Evolutionary conservation across 2,113 vertebrate genomes (phyloP).

Genomic region (Stigmatopora nigra): DNA sequence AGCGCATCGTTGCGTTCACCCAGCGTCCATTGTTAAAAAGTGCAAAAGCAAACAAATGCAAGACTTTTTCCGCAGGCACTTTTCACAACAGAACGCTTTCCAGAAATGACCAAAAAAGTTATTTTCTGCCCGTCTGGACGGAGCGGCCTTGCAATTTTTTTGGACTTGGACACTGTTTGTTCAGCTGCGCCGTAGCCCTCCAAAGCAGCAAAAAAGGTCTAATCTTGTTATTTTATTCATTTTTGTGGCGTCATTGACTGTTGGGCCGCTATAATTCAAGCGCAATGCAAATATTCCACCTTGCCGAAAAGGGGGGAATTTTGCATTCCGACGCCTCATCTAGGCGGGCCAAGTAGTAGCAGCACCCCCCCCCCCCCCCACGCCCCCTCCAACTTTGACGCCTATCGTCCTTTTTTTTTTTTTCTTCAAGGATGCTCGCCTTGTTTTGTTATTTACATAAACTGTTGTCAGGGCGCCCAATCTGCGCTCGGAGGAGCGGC

Average conservation of each 20-base stretch:
- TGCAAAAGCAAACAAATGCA: too few relatives aligned
- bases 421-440: slow-evolving; percentile 9
- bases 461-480: slow-evolving; percentile 67
- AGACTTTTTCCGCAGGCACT: neutral
- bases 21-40: too few relatives aligned
- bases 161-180: slow-evolving; percentile 51
- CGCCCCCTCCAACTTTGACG: neutral
- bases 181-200: slow-evolving; percentile 45
- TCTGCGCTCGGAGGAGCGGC: slow-evolving; percentile 44
- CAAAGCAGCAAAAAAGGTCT: neutral
- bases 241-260: neutral
- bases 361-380: too few relatives aligned
- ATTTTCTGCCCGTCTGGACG: slow-evolving; percentile 20
- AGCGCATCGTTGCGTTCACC: too few relatives aligned
- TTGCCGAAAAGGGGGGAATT: neutral
- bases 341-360: neutral
- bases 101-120: neutral
- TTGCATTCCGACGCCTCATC: neutral
- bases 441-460: slow-evolving; percentile 71
- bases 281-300: too few relatives aligned
- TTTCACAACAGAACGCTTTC: neutral
- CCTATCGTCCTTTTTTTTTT: slow-evolving; percentile 16
- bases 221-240: neutral
- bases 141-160: slow-evolving; percentile 21
- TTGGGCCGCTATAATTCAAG: neutral